A percentile compares a stretch with the other conserved stretches of the same genome.
phyloP scores from a whole-genome alignment of 2,888 invertebrate genomes.

The Campopleginae sp. region DNA sequence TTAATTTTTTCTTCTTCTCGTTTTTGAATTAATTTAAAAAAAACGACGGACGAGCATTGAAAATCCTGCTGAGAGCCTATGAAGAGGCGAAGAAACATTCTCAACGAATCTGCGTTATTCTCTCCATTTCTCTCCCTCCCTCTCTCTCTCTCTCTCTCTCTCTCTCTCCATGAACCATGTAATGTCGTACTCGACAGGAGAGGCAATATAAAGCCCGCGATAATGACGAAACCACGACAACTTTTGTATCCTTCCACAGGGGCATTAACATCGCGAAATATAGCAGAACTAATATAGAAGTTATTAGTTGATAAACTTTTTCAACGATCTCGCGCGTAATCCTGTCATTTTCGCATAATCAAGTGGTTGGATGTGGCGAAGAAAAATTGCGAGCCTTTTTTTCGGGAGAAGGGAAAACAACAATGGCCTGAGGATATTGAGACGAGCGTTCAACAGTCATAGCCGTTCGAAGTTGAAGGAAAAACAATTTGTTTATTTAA shows the following conservation, averaged over 20 bases:
- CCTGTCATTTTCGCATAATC: conserved; percentile 11
- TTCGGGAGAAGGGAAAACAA: neutral
- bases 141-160: conserved; percentile 17
- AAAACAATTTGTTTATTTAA: neutral
- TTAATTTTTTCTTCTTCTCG: neutral
- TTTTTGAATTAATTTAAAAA: neutral
- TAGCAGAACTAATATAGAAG: conserved; percentile 38
- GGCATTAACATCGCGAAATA: conserved; percentile 37
- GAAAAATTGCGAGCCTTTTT: neutral
- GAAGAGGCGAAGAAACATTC: conserved; percentile 47
- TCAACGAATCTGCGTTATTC: conserved; percentile 68
- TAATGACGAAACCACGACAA: conserved; percentile 60
- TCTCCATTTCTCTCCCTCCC: conserved; percentile 12
- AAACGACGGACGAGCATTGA: neutral
- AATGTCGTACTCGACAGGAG: conserved; percentile 50
- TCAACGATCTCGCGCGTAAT: conserved; percentile 32
- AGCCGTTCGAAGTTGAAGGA: neutral
- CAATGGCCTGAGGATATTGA: no score
- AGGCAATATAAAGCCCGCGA: conserved; percentile 69
- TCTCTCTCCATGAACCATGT: neutral
- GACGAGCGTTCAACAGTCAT: no score
- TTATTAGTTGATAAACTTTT: conserved; percentile 41
- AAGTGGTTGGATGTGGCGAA: neutral
- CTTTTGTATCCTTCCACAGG: conserved; percentile 27
- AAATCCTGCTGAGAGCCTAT: neutral